These are phyloP conservation scores for Amblyopsis hoosieri DNA, from an alignment of 2,797 vertebrate genomes.

Conservation along the genomic window DNA sequence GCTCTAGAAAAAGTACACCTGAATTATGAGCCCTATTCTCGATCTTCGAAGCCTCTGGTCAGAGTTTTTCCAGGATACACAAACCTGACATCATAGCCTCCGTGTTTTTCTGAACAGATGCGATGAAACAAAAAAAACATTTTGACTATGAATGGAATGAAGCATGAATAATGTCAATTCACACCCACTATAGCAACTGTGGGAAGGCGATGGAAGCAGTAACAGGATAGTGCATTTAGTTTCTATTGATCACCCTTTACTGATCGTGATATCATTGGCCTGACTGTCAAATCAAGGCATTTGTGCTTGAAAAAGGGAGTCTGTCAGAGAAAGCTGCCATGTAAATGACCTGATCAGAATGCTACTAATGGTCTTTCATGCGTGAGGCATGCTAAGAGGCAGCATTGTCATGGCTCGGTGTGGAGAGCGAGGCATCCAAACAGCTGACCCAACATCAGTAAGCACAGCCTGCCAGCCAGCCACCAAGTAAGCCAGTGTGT, in stretches of 20 bases:
- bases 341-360: conserved; percentile 42
- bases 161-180: conserved; percentile 7
- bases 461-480: conserved; percentile 21
- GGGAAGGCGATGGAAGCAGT: conserved; percentile 3
- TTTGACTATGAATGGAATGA: neutral
- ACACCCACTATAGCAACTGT: conserved; percentile 4
- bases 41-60: too few species aligned
- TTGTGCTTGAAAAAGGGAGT: conserved; percentile 33
- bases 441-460: conserved; percentile 51
- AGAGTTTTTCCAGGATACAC: neutral
- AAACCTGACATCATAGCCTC: conserved; percentile 1
- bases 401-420: conserved; percentile 32
- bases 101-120: conserved; percentile 3
- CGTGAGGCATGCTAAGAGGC: conserved; percentile 19
- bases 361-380: conserved; percentile 27
- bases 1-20: too few species aligned
- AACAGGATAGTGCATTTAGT: conserved; percentile 29
- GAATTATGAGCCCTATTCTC: too few species aligned
- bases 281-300: conserved; percentile 41
- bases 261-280: conserved; percentile 17
- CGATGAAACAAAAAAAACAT: conserved; percentile 22
- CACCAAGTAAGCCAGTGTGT: neutral
- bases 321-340: conserved; percentile 31
- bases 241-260: conserved; percentile 30
- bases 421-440: conserved; percentile 29